phyloP scores from a whole-genome alignment of 2,113 vertebrate genomes.

The Copsychus sechellarum region DNA sequence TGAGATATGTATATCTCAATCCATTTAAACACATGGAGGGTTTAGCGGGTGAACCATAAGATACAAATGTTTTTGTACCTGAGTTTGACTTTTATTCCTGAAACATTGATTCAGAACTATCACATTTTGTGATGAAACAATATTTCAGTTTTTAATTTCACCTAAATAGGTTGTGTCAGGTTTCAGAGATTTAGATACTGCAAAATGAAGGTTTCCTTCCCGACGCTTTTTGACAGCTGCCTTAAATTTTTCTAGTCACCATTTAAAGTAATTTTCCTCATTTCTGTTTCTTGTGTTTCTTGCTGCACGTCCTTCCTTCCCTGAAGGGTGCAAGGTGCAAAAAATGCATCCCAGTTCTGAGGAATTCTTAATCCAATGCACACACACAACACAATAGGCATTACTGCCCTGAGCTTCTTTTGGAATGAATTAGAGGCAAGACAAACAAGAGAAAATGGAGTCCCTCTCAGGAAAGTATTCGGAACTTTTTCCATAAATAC shows the following conservation, averaged over 20 bases:
- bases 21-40: neutral
- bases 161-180: neutral
- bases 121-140: neutral
- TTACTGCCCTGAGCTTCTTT: neutral
- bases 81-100: neutral
- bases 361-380: neutral
- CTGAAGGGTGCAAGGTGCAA: neutral
- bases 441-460: neutral
- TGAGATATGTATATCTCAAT: neutral
- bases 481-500: neutral
- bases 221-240: neutral
- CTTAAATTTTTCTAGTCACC: neutral
- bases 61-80: neutral
- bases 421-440: neutral
- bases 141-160: neutral
- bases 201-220: neutral
- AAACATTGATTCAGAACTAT: neutral
- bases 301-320: neutral
- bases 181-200: neutral
- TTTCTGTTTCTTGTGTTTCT: neutral
- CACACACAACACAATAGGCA: neutral
- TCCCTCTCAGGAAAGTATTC: neutral
- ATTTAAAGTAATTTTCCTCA: neutral
- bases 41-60: neutral
- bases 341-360: neutral